Evolutionary conservation across 2,888 invertebrate genomes (phyloP).

Genomic region (Mechanitis mazaeus): DNA sequence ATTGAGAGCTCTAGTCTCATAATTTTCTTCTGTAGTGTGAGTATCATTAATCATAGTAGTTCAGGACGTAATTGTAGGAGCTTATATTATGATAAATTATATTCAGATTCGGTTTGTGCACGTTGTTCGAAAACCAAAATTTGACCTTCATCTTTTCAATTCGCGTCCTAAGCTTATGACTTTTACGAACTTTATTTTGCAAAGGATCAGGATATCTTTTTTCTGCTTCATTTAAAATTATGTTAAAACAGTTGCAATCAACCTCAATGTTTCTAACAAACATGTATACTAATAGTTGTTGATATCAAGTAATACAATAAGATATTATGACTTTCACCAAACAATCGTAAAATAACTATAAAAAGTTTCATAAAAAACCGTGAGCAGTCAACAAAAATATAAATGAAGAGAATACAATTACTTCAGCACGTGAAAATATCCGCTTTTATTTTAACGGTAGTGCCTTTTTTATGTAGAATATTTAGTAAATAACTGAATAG

Average conservation of each 20-base stretch:
- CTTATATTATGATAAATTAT: no score
- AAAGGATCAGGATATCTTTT: no score
- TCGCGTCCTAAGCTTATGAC: no score
- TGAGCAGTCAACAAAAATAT: conserved; percentile 18
- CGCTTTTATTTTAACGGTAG: conserved; percentile 22
- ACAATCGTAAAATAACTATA: conserved; percentile 28
- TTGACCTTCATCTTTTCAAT: no score
- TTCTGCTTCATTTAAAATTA: neutral
- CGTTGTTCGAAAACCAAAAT: no score
- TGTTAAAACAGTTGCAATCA: conserved; percentile 4
- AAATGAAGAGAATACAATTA: conserved; percentile 24
- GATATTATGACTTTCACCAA: conserved; percentile 16
- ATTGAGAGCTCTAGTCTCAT: no score
- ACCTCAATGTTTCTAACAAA: conserved; percentile 1
- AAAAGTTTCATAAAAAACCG: conserved; percentile 20
- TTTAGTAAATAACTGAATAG: conserved; percentile 19
- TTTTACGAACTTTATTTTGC: no score
- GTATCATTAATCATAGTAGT: no score
- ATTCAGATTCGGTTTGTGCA: no score
- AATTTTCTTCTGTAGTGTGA: no score
- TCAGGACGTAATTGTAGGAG: no score
- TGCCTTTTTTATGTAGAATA: conserved; percentile 21
- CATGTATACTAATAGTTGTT: neutral
- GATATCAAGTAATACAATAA: conserved; percentile 13
- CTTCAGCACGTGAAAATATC: conserved; percentile 15